Conservation (phyloP, 1,140 invertebrate genomes). For the Drosophila busckii region DNA sequence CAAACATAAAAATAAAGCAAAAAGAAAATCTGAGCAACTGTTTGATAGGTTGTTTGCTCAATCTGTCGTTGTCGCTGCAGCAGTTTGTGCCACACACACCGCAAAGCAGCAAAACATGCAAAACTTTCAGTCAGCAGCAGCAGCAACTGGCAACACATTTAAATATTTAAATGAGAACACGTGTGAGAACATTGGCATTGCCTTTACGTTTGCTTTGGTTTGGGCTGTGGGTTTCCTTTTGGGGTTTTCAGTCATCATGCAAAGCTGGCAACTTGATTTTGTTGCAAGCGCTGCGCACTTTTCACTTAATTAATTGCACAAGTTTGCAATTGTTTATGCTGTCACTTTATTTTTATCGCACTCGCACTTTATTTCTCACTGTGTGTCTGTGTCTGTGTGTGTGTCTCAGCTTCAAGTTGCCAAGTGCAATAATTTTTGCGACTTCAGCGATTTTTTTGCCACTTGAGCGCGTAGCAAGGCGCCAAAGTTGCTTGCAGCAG, state of each 20-base stretch:
- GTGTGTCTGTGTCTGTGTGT: slow-evolving; percentile 11
- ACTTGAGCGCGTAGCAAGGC: slow-evolving; percentile 66
- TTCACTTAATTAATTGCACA: slow-evolving; percentile 74
- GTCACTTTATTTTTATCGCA: slow-evolving; percentile 75
- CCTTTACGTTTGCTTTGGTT: slow-evolving; percentile 45
- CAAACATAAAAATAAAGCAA: slow-evolving; percentile 12
- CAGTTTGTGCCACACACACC: slow-evolving; percentile 70
- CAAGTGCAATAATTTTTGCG: slow-evolving; percentile 75
- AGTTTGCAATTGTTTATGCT: slow-evolving; percentile 75
- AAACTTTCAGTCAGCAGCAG: slow-evolving; percentile 46
- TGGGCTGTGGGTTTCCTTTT: background rate
- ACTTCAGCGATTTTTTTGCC: slow-evolving; percentile 74
- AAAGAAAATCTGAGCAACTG: slow-evolving; percentile 26
- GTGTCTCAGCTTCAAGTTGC: slow-evolving; percentile 66
- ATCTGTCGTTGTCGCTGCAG: slow-evolving; percentile 40
- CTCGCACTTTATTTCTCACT: slow-evolving; percentile 46
- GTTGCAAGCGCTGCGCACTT: slow-evolving; percentile 52
- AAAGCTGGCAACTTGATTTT: slow-evolving; percentile 30
- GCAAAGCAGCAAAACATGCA: slow-evolving; percentile 66
- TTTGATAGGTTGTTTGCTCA: slow-evolving; percentile 24
- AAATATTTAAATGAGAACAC: slow-evolving; percentile 74
- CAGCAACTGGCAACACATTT: slow-evolving; percentile 43
- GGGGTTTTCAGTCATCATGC: slow-evolving; percentile 5
- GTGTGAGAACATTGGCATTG: slow-evolving; percentile 67
- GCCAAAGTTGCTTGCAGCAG: slow-evolving; percentile 6